Base-by-base conservation (phyloP, 2,797 vertebrate species). In the Miichthys miiuy region DNA sequence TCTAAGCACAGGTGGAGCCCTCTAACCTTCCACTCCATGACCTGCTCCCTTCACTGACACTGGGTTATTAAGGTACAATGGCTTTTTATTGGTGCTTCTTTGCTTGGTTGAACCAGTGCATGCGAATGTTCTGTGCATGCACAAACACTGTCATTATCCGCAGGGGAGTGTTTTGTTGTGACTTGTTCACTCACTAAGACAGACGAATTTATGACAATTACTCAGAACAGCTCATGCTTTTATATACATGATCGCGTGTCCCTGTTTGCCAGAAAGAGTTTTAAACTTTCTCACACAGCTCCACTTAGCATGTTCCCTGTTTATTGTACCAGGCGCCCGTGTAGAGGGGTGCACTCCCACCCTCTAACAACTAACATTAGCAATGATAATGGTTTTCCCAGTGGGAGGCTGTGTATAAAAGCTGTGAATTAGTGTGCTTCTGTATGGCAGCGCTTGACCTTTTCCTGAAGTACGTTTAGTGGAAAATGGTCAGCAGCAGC, bases 331-430 rank as follows among this genome's bases (percentile, higher is more conserved):
- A 50, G 69, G 63, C 73, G n/a, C 46, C 56, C 52, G 6, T 72
- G 56, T 54, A 75, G 75, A 34, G 56, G 27, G 48, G 68, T 75
- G 58, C 69, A 68, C 63, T 79, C 71, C 70, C 62, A 68, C 52
- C 34, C 48, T 77, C 63, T 69, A 75, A 81, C 78, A 80, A 72
- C 80, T 85, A 75, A 79, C 78, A 80, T 82, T 74, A 87, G 68
- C 79, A 16, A 62, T 67, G 72, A 79, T 90, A 88, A 92, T 87
- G 82, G 80, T 76, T 87, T 82, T 82, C 82, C 68, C 77, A 83
- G 75, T 67, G 44, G 83, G 89, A 60, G 77, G 67, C 47, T 71
- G 77, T 82, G 77, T 83, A 82, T 68, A 89, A 80, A 79, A 75
- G 72, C 80, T 84, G 78, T 80, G 79, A 81, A 86, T 85, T 86